Base-by-base conservation (phyloP, 2,797 vertebrate genomes). In the Neopelma chrysocephalum region DNA sequence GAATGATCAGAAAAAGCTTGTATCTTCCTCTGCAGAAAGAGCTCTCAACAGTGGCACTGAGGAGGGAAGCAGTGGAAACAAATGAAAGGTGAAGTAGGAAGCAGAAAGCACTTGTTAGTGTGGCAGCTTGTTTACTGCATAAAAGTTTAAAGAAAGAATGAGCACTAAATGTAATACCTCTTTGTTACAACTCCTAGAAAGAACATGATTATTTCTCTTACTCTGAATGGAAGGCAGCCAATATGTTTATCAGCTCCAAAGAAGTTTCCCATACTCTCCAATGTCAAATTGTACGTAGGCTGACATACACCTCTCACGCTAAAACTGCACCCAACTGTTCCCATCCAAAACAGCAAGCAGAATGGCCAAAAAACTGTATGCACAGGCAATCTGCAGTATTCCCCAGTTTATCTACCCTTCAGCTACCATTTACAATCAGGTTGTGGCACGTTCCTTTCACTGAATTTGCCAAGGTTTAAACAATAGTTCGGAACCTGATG, bases 291-390 rank as follows among this genome's bases (percentile, higher is more conserved):
- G 9, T 16, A 14, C 22, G 22, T 7, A 62, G 34, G 56, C 27
- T 86, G 48, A 26, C 20, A 29, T 12, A 38, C 8, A 38, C 11
- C 38, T 27, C 6, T 47, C 34, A 20, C 16, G 7, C 11, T 22
- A 27, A 12, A 4, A 4, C 50, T 89, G 66, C 1, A 0, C 19
- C 36, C 0, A 0, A 51, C 31, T 40, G 27, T 23, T 77, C 51
- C 54, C 6, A 23, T 57, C 50, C 36, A 54, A 42, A 76, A 9
- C 38, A 42, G 21, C 51, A 51, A 56, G 15, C 8, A 79, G 48
- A 12, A 22, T 1, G 10, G 48, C 31, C 9, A 18, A 75, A 91
- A 80, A 36, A 20, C 10, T 3, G 3, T 3, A 10, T 2, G 38
- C n/a, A 40, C 53, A 50, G 2, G 12, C 11, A 54, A 36, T 47